Evolutionary conservation across 2,797 vertebrate genomes (phyloP).

Genomic region (Triplophysa yarkandensis): DNA sequence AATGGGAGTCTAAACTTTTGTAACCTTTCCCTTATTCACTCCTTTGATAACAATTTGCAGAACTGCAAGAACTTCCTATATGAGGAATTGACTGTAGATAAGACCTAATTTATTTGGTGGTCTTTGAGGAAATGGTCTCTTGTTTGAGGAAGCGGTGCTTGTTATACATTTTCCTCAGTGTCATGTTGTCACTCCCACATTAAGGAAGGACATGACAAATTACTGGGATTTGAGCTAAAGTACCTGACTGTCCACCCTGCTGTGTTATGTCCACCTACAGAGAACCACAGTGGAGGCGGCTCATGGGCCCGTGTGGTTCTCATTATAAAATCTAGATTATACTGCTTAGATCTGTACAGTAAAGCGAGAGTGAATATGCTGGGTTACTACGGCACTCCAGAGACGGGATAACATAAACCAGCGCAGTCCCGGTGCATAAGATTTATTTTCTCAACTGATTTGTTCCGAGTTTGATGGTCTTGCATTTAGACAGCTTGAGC

Average conservation of each 20-base stretch:
- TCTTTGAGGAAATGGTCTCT: background rate
- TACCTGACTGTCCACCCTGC: constrained; percentile 23
- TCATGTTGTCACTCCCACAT: constrained; percentile 1
- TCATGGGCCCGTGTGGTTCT: constrained; percentile 63
- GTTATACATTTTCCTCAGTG: constrained; percentile 13
- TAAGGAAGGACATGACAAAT: constrained; percentile 49
- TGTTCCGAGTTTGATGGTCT: constrained; percentile 60
- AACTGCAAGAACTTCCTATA: constrained; percentile 11
- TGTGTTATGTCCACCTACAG: constrained; percentile 29
- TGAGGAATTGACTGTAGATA: constrained; percentile 26
- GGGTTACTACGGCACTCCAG: constrained; percentile 66
- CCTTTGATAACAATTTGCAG: constrained; percentile 36
- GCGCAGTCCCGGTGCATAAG: constrained; percentile 62
- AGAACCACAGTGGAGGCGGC: constrained; percentile 1
- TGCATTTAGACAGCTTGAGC: constrained; percentile 21
- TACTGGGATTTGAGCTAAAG: constrained; percentile 44
- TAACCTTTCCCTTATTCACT: background rate
- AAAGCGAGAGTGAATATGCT: constrained; percentile 62
- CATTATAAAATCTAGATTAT: constrained; percentile 68
- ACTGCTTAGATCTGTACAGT: constrained; percentile 66
- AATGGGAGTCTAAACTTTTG: background rate
- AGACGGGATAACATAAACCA: constrained; percentile 62
- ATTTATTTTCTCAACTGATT: constrained; percentile 63
- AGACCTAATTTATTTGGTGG: constrained; percentile 19
- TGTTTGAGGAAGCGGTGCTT: constrained; percentile 51